phyloP scores from a whole-genome alignment of 2,888 invertebrate genomes.

The Craniophora ligustri region DNA sequence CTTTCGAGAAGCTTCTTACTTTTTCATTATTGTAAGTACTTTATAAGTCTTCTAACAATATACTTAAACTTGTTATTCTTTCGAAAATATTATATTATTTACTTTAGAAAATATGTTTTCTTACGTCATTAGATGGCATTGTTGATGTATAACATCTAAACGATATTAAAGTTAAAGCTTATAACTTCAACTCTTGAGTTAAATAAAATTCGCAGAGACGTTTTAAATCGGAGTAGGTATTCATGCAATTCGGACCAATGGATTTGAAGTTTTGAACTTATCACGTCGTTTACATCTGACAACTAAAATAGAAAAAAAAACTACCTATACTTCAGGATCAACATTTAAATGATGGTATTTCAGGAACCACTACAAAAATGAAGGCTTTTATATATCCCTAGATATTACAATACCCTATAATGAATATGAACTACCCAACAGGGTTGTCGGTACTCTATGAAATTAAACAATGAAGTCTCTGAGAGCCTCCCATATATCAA shows the following conservation, averaged over 20 bases:
- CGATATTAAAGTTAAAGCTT: constrained; percentile 14
- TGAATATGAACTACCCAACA: constrained; percentile 25
- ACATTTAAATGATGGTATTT: too few relatives aligned
- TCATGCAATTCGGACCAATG: too few relatives aligned
- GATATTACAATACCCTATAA: constrained; percentile 44
- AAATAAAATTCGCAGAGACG: too few relatives aligned
- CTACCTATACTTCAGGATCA: too few relatives aligned
- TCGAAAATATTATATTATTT: neutral
- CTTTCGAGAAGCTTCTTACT: constrained; percentile 3
- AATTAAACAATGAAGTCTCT: neutral
- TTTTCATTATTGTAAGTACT: constrained; percentile 9
- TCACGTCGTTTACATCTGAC: too few relatives aligned
- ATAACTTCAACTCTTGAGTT: constrained; percentile 13
- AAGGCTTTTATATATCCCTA: constrained; percentile 36
- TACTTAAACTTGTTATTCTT: neutral
- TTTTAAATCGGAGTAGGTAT: too few relatives aligned
- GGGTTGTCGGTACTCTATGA: constrained; percentile 4
- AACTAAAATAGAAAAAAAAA: too few relatives aligned
- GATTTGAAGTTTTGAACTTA: too few relatives aligned
- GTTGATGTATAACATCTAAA: too few relatives aligned
- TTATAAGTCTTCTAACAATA: constrained; percentile 1
- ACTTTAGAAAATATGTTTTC: neutral
- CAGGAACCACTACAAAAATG: constrained; percentile 46
- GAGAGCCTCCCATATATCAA: too few relatives aligned
- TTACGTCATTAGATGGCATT: too few relatives aligned